Base-by-base conservation (phyloP, 2,888 invertebrate species). In the Pycnomerus fuliginosus region DNA sequence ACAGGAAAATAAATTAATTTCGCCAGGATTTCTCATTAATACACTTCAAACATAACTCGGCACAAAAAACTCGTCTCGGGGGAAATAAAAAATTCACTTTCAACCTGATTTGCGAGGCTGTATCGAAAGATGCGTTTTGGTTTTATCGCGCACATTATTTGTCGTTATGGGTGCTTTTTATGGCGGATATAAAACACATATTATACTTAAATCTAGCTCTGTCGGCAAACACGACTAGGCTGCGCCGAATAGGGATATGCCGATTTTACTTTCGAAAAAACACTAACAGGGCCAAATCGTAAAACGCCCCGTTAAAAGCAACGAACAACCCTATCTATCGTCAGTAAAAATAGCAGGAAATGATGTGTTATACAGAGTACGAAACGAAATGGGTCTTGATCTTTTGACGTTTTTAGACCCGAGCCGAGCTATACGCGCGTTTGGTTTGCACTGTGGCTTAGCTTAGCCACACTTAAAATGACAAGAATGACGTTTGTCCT, bases 311-410 rank as follows among this genome's bases (percentile, higher is more conserved):
- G 46, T 42, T 50, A 35, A 30, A 39, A 45, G 33, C 38, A 40
- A 52, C 47, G 52, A 52, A 50, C 48, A 24, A 36, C 43, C 50
- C 50, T 52, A 50, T 52, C n/a, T n/a, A n/a, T n/a, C n/a, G n/a
- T n/a, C n/a, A n/a, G n/a, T n/a, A n/a, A n/a, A n/a, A n/a, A n/a
- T n/a, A n/a, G n/a, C n/a, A n/a, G n/a, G n/a, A n/a, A n/a, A n/a
- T n/a, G n/a, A n/a, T n/a, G n/a, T n/a, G n/a, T n/a, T n/a, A n/a
- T n/a, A n/a, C n/a, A n/a, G n/a, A n/a, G n/a, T n/a, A n/a, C n/a
- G n/a, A n/a, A n/a, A n/a, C n/a, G n/a, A n/a, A n/a, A n/a, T n/a
- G n/a, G n/a, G n/a, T n/a, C n/a, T n/a, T n/a, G n/a, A n/a, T n/a
- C n/a, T n/a, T n/a, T n/a, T n/a, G n/a, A n/a, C n/a, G n/a, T n/a